Conservation (phyloP, 2,888 invertebrate species). For the Microplitis deprimator region DNA sequence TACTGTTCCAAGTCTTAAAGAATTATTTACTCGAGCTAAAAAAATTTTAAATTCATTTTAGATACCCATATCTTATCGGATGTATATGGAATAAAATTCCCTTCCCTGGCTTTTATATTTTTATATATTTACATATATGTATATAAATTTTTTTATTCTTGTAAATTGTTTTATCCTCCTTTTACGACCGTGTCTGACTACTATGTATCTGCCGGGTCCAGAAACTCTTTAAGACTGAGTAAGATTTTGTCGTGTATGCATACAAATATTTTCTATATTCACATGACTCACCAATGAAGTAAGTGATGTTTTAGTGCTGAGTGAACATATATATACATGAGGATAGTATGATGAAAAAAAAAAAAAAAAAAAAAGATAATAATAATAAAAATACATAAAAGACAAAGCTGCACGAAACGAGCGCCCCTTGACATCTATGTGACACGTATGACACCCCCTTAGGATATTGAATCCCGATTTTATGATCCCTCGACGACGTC, state of each 20-base stretch:
- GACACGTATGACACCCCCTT: conserved; percentile 56
- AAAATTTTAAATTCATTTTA: neutral
- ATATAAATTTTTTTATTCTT: conserved; percentile 53
- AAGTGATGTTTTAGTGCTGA: conserved; percentile 7
- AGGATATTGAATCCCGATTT: conserved; percentile 69
- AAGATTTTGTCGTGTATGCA: conserved; percentile 30
- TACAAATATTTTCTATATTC: conserved; percentile 27
- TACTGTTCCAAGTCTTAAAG: neutral
- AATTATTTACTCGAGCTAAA: neutral
- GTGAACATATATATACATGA: neutral
- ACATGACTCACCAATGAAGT: conserved; percentile 35
- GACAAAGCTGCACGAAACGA: conserved; percentile 45
- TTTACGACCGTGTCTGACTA: conserved; percentile 70
- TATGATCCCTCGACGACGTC: conserved; percentile 60
- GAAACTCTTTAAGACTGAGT: conserved; percentile 24
- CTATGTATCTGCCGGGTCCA: conserved; percentile 55
- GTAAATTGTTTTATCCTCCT: conserved; percentile 71
- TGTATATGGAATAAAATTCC: neutral
- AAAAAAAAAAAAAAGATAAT: conserved; percentile 10
- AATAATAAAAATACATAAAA: conserved; percentile 34
- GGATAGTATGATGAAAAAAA: neutral
- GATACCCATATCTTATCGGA: neutral
- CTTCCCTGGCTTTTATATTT: conserved; percentile 62
- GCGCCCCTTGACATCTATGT: conserved; percentile 56
- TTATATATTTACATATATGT: conserved; percentile 58